Evolutionary conservation across 2,113 vertebrate genomes (phyloP).

Genomic region (Neodontobutis hainanensis): DNA sequence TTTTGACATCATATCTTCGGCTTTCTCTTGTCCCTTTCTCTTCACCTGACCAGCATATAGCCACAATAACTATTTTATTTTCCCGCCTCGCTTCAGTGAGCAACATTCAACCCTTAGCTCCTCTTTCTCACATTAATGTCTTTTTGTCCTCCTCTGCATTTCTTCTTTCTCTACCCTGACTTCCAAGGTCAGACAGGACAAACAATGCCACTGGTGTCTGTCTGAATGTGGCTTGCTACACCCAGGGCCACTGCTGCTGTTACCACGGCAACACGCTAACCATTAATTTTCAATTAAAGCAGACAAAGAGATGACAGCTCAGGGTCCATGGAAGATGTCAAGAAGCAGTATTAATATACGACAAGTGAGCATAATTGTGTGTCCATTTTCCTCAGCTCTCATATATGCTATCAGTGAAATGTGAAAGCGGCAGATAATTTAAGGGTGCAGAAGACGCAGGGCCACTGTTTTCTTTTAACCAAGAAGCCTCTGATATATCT

Average conservation of each 20-base stretch:
- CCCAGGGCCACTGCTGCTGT: constrained; percentile 90
- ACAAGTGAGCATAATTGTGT: constrained; percentile 99
- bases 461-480: constrained; percentile 67
- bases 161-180: constrained; percentile 85
- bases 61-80: constrained; percentile 76
- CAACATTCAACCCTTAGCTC: constrained; percentile 79
- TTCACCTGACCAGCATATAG: constrained; percentile 48
- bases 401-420: constrained; percentile 82
- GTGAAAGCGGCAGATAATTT: constrained; percentile 80
- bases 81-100: constrained; percentile 67
- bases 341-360: constrained; percentile 99
- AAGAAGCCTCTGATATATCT: constrained; percentile 70
- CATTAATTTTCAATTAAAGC: constrained; percentile 99
- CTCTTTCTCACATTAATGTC: constrained; percentile 74
- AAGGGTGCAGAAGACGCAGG: constrained; percentile 74
- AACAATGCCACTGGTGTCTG: constrained; percentile 95
- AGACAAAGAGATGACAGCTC: constrained; percentile 99
- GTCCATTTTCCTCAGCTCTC: constrained; percentile 85
- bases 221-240: constrained; percentile 87
- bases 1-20: constrained; percentile 71
- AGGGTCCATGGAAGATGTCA: constrained; percentile 99
- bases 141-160: constrained; percentile 78
- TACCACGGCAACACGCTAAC: constrained; percentile 98
- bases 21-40: constrained; percentile 28
- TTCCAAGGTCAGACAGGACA: constrained; percentile 99